These are phyloP conservation scores for Ceyx margarethae DNA, from an alignment of 2,113 vertebrate genomes.

Conservation along the genomic window DNA sequence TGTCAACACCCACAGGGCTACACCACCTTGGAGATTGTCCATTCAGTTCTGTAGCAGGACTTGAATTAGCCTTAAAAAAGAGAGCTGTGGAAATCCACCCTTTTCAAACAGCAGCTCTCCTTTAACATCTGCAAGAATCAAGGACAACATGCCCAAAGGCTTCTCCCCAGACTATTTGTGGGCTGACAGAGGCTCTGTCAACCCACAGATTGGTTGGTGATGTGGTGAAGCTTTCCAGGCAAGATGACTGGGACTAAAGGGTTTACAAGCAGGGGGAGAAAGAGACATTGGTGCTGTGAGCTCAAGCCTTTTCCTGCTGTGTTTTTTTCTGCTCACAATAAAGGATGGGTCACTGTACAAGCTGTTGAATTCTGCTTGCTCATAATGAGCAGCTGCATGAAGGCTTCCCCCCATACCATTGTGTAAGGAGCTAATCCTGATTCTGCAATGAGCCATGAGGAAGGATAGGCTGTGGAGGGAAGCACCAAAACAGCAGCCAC, in stretches of 20 bases:
- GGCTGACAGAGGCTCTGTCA: background rate
- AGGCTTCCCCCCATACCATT: background rate
- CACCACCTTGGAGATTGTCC: background rate
- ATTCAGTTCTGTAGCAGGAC: background rate
- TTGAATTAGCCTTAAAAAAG: background rate
- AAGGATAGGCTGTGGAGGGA: background rate
- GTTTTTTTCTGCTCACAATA: background rate
- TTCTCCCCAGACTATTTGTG: background rate
- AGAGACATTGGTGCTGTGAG: background rate
- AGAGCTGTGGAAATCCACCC: background rate
- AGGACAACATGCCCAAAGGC: background rate
- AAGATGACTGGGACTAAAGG: background rate
- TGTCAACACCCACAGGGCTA: background rate
- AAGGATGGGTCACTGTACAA: background rate
- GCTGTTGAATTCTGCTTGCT: conserved; percentile 9
- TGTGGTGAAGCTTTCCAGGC: background rate
- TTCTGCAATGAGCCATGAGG: background rate
- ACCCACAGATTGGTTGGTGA: background rate
- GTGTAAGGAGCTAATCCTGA: conserved; percentile 13
- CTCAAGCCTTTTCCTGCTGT: background rate
- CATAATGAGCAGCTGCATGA: background rate
- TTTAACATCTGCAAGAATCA: background rate
- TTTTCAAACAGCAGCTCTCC: background rate
- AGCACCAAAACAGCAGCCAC: background rate
- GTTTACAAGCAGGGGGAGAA: background rate